These are phyloP conservation scores for Cyclura pinguis DNA, from an alignment of 2,797 vertebrate genomes.

Conservation along the genomic window DNA sequence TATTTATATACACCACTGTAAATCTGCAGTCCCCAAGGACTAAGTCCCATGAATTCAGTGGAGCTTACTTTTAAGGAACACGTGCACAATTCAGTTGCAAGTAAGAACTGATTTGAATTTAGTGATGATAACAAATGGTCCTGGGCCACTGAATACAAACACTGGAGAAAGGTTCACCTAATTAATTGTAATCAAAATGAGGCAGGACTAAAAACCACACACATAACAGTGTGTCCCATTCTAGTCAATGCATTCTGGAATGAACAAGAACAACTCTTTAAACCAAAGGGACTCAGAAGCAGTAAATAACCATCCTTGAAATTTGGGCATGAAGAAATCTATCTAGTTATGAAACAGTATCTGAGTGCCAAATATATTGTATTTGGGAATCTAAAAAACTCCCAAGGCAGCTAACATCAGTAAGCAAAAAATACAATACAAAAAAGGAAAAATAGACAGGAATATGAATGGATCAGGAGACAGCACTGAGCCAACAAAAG, in stretches of 20 bases:
- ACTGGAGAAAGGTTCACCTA: not conserved
- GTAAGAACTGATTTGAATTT: not conserved
- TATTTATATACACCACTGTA: too few species aligned
- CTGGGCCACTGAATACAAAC: not conserved
- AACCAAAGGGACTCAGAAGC: not conserved
- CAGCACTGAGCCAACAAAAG: not conserved
- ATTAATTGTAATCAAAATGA: conserved; percentile 7
- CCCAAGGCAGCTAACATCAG: not conserved
- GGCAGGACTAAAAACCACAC: not conserved
- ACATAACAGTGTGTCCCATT: not conserved
- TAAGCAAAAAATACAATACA: not conserved
- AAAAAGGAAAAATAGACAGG: not conserved
- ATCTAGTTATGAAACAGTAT: not conserved
- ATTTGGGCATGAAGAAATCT: not conserved
- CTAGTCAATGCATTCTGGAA: not conserved
- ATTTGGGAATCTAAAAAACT: not conserved
- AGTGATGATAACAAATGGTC: not conserved
- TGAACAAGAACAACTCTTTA: not conserved
- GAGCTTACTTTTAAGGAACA: not conserved
- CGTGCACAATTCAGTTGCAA: not conserved
- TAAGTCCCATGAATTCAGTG: not conserved
- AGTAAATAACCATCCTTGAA: not conserved
- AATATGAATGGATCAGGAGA: not conserved
- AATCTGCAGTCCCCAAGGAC: too few species aligned
- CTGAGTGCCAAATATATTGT: not conserved